Evolutionary conservation across 2,797 vertebrate genomes (phyloP).

Genomic region (Kryptopterus vitreolus): DNA sequence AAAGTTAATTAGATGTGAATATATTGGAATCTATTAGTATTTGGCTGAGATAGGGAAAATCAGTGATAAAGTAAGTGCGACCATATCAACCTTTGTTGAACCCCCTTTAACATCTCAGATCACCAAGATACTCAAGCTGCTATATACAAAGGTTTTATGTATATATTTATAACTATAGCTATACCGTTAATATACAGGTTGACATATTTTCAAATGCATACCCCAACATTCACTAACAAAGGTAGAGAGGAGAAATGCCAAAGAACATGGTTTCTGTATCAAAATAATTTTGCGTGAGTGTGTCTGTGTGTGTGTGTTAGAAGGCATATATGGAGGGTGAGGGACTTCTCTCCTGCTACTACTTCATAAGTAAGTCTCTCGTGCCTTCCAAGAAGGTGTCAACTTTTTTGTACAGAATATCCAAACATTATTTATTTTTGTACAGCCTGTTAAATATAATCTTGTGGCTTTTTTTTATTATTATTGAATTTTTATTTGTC

Average conservation of each 20-base stretch:
- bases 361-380: conserved; percentile 98
- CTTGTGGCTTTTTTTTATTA: conserved; percentile 74
- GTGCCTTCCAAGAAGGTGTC: conserved; percentile 92
- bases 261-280: conserved; percentile 35
- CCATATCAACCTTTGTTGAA: conserved; percentile 28
- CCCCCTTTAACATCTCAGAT: conserved; percentile 29
- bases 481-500: conserved; percentile 83
- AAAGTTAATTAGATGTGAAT: conserved; percentile 14
- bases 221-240: conserved; percentile 25
- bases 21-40: conserved; percentile 23
- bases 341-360: conserved; percentile 78
- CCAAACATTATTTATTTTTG: conserved; percentile 99
- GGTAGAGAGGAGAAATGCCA: conserved; percentile 31
- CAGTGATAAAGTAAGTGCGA: conserved; percentile 12
- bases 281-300: conserved; percentile 38
- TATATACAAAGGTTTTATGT: conserved; percentile 43
- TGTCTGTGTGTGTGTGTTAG: conserved; percentile 36
- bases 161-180: conserved; percentile 33
- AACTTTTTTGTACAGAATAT: conserved; percentile 90
- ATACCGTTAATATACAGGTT: conserved; percentile 30
- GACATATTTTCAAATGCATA: conserved; percentile 37
- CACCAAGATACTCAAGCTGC: conserved; percentile 45
- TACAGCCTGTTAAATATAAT: conserved; percentile 97
- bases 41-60: conserved; percentile 4
- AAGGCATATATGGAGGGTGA: conserved; percentile 58